Base-by-base conservation (phyloP, 2,797 vertebrate genomes). In the Spinibarbus caldwelli region DNA sequence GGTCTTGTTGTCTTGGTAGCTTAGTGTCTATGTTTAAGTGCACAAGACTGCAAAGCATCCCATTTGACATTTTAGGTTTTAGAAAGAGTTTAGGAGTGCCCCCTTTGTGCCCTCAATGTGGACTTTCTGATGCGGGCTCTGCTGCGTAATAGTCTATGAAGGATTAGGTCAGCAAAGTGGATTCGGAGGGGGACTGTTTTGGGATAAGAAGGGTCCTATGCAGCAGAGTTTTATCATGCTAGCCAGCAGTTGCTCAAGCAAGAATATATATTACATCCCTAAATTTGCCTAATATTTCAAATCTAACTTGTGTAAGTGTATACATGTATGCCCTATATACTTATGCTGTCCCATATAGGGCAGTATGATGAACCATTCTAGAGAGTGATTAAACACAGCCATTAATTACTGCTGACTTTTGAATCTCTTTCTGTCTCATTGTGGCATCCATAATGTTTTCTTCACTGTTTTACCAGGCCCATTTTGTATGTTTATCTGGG, bases 301-400 rank as follows among this genome's bases (percentile, higher is more conserved):
- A 62, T n/a, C 52, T 41, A 72, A 21, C 26, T 29, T 43, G 52
- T 34, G 9, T 34, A 66, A 64, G 52, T 17, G n/a, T 26, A 71
- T 17, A 45, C 52, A 43, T 23, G 10, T 43, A 47, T 73, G 21
- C 31, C 70, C 54, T 26, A 73, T 43, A 72, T 41, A 34, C 68
- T n/a, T 72, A 10, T 59, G 34, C 75, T 76, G 82, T 87, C 82
- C 88, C 86, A 86, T 68, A 64, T 87, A 86, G 45, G 54, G 14
- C 86, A 86, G 34, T 49, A 47, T 84, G 77, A 67, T 84, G 80
- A 84, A 86, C 77, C 78, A 85, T 78, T 67, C 41, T 82, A 36
- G 10, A 86, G 68, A 79, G 82, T 87, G 85, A 88, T 88, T 89
- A 88, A 89, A 86, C 70, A 4, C 34, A 81, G 76, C 80, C 67